Base-by-base conservation (phyloP, 2,113 vertebrate species). In the Brachyhypopomus gauderio region DNA sequence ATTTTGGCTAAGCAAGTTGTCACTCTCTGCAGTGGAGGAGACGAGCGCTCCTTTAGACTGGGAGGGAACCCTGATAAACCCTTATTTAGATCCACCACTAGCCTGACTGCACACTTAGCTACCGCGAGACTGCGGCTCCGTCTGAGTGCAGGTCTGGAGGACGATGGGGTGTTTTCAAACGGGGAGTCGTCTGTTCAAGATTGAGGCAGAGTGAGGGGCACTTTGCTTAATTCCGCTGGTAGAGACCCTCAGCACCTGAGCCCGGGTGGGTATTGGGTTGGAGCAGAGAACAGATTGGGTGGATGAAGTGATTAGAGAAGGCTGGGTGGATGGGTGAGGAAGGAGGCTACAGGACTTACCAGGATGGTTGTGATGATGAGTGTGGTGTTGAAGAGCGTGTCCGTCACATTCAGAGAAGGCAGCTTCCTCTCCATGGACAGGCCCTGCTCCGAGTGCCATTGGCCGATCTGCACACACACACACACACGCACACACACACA, bases 341-440 rank as follows among this genome's bases (percentile, higher is more conserved):
- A n/a, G 59, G 41, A 78, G 60, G 34, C 27, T 48, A 30, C 19
- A 52, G 77, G 64, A 87, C 95, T 97, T 93, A 99, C 98, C 94
- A 99, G 94, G 91, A 99, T 98, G 81, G 98, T 99, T 41, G 98
- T 99, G 93, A 99, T 93, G 27, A 95, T 94, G 38, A 98, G 95
- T 0, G 98, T 99, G 75, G 96, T 98, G 91, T 98, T 98, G 95
- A 97, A 98, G 85, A 98, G 95, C 25, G 92, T 97, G 89, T 98
- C 96, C 0, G 97, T 96, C 73, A 96, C 92, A 58, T 98, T 99
- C 85, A 95, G 93, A 59, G 96, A 94, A 70, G 95, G 96, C 87
- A 95, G 94, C 86, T 90, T 96, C 87, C 88, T 95, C 91, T 98
- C 96, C 97, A 99, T 98, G 88, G 94, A 96, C 88, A 99, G 94